phyloP scores from a whole-genome alignment of 2,888 invertebrate species.

The Hesperia comma region DNA sequence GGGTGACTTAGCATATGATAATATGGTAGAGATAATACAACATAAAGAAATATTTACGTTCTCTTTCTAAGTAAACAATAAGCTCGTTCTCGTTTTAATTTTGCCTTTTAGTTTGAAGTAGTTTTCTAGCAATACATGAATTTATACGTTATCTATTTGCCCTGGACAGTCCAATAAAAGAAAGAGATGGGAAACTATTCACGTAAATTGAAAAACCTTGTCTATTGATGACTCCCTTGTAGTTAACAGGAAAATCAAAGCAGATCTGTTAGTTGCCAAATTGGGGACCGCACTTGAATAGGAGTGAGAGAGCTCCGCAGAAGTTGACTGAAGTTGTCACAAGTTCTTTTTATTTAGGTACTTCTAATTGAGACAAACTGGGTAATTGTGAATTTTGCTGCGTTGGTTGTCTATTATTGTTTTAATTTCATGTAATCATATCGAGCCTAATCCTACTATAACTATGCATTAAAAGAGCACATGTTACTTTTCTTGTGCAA shows the following conservation, averaged over 20 bases:
- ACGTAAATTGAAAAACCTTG: constrained; percentile 73
- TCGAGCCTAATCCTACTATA: too few species aligned
- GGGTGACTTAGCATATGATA: too few species aligned
- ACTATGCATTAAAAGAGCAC: too few species aligned
- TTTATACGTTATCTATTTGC: constrained; percentile 9
- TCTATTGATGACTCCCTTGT: constrained; percentile 58
- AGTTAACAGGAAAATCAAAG: constrained; percentile 69
- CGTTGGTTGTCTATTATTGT: too few species aligned
- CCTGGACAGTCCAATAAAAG: constrained; percentile 42
- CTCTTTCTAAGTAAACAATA: too few species aligned
- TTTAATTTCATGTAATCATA: too few species aligned
- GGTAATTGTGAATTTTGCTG: too few species aligned
- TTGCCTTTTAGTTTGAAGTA: background rate
- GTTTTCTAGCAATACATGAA: background rate
- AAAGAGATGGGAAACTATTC: constrained; percentile 61
- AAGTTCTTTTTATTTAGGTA: background rate
- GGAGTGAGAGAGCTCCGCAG: constrained; percentile 2
- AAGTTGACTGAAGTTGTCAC: too few species aligned
- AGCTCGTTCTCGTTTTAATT: background rate
- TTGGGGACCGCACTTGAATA: constrained; percentile 43
- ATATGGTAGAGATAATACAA: too few species aligned
- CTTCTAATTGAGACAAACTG: background rate
- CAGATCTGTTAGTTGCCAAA: constrained; percentile 54
- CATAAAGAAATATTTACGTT: too few species aligned
- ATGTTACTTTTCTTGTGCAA: too few species aligned